phyloP scores from a whole-genome alignment of 2,888 invertebrate genomes.

The Acrobasis suavella region DNA sequence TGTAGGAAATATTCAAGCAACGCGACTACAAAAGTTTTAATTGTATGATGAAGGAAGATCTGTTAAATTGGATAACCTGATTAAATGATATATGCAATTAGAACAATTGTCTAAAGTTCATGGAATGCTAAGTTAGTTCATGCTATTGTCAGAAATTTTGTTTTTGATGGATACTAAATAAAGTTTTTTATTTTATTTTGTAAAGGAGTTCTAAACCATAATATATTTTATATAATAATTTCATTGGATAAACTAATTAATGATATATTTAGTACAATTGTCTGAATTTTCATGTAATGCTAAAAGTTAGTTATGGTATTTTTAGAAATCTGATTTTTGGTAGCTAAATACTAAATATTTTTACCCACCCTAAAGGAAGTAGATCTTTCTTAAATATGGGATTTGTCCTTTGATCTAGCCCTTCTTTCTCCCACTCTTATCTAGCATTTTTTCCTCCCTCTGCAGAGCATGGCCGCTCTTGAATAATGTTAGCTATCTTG shows the following conservation, averaged over 20 bases:
- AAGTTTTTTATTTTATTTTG: no score
- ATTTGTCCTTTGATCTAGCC: no score
- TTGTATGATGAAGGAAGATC: slow-evolving; percentile 32
- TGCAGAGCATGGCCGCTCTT: no score
- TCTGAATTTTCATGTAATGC: neutral
- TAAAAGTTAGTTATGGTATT: neutral
- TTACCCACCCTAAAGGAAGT: no score
- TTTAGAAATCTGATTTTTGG: neutral
- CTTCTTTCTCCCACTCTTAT: no score
- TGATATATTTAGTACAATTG: neutral
- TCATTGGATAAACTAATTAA: slow-evolving; percentile 7
- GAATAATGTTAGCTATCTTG: no score
- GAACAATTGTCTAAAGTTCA: neutral
- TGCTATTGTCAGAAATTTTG: neutral
- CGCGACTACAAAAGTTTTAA: slow-evolving; percentile 34
- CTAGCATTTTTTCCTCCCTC: no score
- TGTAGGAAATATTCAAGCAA: slow-evolving; percentile 27
- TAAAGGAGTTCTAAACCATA: no score
- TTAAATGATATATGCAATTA: neutral
- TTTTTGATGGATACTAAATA: neutral
- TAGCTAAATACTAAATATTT: neutral
- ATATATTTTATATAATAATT: no score
- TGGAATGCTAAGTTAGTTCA: neutral
- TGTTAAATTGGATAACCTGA: slow-evolving; percentile 1
- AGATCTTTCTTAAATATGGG: no score